Percentiles rank a stretch among this genome's conserved stretches.
These are phyloP conservation scores for Drosophila fungiperda DNA, from an alignment of 2,888 invertebrate genomes.

Conservation along the genomic window DNA sequence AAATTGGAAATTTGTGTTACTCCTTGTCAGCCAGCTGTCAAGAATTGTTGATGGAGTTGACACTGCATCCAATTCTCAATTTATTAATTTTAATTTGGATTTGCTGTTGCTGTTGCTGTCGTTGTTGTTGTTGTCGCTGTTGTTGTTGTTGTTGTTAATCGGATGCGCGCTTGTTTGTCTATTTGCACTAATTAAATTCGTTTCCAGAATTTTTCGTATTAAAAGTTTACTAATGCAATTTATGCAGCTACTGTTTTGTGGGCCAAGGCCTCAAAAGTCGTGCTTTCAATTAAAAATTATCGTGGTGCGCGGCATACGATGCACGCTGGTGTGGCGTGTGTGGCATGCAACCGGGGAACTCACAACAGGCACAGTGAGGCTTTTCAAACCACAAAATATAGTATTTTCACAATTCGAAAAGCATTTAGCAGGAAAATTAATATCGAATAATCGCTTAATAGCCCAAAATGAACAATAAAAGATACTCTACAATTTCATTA, in stretches of 20 bases:
- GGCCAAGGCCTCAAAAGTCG: constrained; percentile 65
- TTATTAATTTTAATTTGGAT: constrained; percentile 13
- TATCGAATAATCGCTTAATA: not conserved
- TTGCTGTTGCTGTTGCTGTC: not conserved
- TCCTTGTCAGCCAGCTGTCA: constrained; percentile 7
- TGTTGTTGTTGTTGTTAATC: not conserved
- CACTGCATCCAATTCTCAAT: constrained; percentile 7
- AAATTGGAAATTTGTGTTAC: constrained; percentile 5
- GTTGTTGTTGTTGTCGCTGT: constrained; percentile 1
- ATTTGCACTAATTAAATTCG: constrained; percentile 68
- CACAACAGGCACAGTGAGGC: not conserved
- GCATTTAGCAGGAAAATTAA: not conserved
- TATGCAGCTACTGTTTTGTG: constrained; percentile 57
- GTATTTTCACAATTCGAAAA: not conserved
- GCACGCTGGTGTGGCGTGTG: not conserved
- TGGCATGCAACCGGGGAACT: not conserved
- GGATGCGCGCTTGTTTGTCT: constrained; percentile 37
- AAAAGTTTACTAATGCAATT: constrained; percentile 71
- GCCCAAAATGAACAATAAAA: not conserved
- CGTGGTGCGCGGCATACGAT: constrained; percentile 21
- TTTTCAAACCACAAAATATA: not conserved
- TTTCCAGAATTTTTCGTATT: constrained; percentile 65
- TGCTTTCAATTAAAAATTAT: constrained; percentile 68
- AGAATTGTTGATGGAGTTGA: constrained; percentile 10
- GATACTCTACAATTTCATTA: not conserved